phyloP scores from a whole-genome alignment of 2,113 vertebrate genomes.

The Oreocharis arfaki region DNA sequence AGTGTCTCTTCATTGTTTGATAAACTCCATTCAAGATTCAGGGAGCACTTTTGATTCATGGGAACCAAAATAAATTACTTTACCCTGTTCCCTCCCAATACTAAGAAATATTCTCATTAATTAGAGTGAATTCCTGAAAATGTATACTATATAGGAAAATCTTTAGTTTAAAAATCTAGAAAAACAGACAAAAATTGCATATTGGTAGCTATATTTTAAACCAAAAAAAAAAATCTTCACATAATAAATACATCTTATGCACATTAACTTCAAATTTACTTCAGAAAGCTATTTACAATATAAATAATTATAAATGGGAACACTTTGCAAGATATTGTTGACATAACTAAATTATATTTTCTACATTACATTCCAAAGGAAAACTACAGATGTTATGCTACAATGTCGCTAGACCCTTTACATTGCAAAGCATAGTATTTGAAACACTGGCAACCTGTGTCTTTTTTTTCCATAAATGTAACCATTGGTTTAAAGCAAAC shows the following conservation, averaged over 20 bases:
- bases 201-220: conserved; percentile 86
- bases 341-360: conserved; percentile 76
- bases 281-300: conserved; percentile 92
- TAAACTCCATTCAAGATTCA: neutral
- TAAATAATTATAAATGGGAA: conserved; percentile 93
- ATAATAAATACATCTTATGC: conserved; percentile 98
- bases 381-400: conserved; percentile 79
- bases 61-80: neutral
- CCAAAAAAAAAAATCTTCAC: conserved; percentile 81
- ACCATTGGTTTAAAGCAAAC: conserved; percentile 40
- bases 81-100: neutral
- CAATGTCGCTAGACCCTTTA: conserved; percentile 75
- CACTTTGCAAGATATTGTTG: conserved; percentile 84
- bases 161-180: conserved; percentile 1
- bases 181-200: conserved; percentile 69
- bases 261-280: conserved; percentile 87
- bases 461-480: conserved; percentile 65
- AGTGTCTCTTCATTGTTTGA: neutral
- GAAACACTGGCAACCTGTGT: conserved; percentile 56
- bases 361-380: conserved; percentile 83
- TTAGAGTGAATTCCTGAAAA: neutral
- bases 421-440: conserved; percentile 72
- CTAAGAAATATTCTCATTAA: neutral
- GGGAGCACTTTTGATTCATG: neutral
- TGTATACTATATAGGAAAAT: neutral